Evolutionary conservation across 2,888 invertebrate species (phyloP), one percentile per base, ranked within the genome.

Genomic region (Encarsia formosa): DNA sequence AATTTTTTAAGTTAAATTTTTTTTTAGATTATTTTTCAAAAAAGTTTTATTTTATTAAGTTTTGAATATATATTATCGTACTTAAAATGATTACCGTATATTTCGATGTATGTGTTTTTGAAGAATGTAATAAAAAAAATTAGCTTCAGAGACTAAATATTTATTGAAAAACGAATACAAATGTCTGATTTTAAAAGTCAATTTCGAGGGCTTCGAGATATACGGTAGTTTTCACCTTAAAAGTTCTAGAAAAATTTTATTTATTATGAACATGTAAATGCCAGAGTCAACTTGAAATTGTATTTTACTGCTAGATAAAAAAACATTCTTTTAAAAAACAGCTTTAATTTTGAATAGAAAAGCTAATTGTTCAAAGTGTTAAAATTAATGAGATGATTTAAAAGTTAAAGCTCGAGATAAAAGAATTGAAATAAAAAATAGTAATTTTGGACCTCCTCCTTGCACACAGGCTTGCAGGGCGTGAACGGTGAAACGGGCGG

Each of bases 401-500:
- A 15, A 15, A 32, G 32, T 26, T 8, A 8, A 8, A 26, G 5
- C 6, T 5, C 26, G 8, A 26, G 26, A 26, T 26, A 26, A 26
- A n/a, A 34, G 16, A 18, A 9, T 3, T 3, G 15, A 15, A 4
- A 15, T 15, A 15, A 16, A 3, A 34, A 15, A 6, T 8, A 15
- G 13, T 24, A 20, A 19, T 23, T 15, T 13, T 16, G 19, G 8
- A 9, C 31, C 24, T 35, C 16, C 6, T n/a, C n/a, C 29, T 24
- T 9, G 19, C 32, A n/a, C 31, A 35, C 31, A 54, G 54, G 54
- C 6, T 15, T 54, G 34, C 54, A 54, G 18, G 22, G 31, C 5
- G 38, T 46, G 13, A 57, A 57, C 40, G 57, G 57, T 22, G 57
- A 57, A 22, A 44, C 44, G 11, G 16, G 16, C 19, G 45, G 20